phyloP scores from a whole-genome alignment of 2,113 vertebrate species.

The Capricornis sumatraensis region DNA sequence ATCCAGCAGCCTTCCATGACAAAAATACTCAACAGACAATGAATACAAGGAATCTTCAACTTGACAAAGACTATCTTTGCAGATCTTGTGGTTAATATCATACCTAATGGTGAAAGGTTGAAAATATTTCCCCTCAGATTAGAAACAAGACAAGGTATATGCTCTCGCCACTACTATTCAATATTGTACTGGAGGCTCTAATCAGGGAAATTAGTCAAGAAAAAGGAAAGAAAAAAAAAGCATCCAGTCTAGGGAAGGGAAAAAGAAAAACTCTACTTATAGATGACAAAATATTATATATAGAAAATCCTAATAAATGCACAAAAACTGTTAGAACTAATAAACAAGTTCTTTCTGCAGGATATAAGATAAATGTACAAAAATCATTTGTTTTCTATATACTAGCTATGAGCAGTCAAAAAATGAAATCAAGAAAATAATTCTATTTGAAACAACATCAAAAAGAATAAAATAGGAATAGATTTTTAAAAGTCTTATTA shows the following conservation, averaged over 20 bases:
- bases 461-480: conserved; percentile 5
- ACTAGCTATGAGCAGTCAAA: neutral
- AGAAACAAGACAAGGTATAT: neutral
- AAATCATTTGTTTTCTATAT: neutral
- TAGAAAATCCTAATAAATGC: neutral
- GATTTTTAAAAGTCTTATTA: neutral
- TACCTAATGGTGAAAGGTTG: neutral
- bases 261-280: neutral
- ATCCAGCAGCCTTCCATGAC: neutral
- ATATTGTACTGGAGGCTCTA: neutral
- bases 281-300: neutral
- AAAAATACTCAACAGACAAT: neutral
- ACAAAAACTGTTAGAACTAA: neutral
- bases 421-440: neutral
- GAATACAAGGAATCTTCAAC: neutral
- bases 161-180: neutral
- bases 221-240: neutral
- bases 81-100: neutral
- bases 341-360: neutral
- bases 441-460: neutral
- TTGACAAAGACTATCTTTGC: neutral
- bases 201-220: neutral
- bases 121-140: neutral
- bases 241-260: neutral
- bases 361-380: neutral